Conservation (phyloP, 2,888 invertebrate species). For the Perizoma flavofasciatum region DNA sequence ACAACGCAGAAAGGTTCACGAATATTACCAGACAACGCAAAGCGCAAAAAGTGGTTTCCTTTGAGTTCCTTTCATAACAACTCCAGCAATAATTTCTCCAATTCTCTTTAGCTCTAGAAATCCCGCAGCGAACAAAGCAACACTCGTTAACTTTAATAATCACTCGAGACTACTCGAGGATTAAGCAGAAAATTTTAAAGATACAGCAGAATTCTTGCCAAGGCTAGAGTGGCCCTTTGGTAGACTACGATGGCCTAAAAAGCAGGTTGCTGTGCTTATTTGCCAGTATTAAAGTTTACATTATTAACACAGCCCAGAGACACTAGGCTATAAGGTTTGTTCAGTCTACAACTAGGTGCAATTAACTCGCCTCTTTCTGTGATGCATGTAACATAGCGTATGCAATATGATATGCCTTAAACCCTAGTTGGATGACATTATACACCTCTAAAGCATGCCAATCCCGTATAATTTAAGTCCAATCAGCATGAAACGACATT, state of each 20-base stretch:
- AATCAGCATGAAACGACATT: too few species aligned
- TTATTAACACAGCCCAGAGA: too few species aligned
- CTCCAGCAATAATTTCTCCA: constrained; percentile 19
- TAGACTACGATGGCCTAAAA: constrained; percentile 26
- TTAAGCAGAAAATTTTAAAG: constrained; percentile 76
- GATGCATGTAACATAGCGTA: too few species aligned
- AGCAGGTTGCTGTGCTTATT: constrained; percentile 1
- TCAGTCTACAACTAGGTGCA: too few species aligned
- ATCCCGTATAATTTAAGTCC: too few species aligned
- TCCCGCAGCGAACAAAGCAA: constrained; percentile 35
- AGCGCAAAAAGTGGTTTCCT: constrained; percentile 1
- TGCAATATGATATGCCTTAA: too few species aligned
- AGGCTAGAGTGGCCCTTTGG: constrained; percentile 63
- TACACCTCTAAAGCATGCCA: too few species aligned
- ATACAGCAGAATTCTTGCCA: constrained; percentile 79
- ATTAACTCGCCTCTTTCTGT: too few species aligned
- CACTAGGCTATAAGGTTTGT: too few species aligned
- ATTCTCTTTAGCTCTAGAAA: constrained; percentile 25
- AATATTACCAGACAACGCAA: neutral
- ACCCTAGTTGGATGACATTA: too few species aligned
- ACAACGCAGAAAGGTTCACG: too few species aligned
- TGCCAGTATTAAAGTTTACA: too few species aligned
- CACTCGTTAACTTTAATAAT: constrained; percentile 76
- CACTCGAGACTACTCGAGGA: constrained; percentile 65
- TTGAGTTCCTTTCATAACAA: constrained; percentile 15